Percentiles rank a stretch among this genome's conserved stretches.
Evolutionary conservation across 2,113 vertebrate genomes (phyloP).

Genomic region (Zootoca vivipara): DNA sequence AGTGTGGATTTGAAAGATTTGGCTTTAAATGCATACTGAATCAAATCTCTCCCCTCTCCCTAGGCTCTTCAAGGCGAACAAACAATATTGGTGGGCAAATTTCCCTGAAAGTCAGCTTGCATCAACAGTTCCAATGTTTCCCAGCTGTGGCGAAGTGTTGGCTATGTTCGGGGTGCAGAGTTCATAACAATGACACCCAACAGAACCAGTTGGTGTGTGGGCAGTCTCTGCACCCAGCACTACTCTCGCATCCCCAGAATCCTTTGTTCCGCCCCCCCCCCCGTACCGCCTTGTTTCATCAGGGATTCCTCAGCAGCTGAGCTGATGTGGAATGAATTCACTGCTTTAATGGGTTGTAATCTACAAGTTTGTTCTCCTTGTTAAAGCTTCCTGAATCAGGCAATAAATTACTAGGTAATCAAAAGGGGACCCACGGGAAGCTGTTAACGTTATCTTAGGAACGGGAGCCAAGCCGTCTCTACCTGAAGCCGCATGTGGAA

Average conservation of each 20-base stretch:
- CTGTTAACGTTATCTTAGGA: constrained; percentile 55
- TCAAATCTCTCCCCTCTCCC: too few species aligned
- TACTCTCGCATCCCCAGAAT: background rate
- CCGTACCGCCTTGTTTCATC: background rate
- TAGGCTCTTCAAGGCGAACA: background rate
- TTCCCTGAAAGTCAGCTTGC: background rate
- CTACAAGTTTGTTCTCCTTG: constrained; percentile 48
- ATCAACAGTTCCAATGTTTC: background rate
- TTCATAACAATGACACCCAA: background rate
- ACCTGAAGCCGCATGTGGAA: constrained; percentile 66
- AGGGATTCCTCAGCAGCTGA: background rate
- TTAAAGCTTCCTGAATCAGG: constrained; percentile 65
- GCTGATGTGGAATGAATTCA: background rate
- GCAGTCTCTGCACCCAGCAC: background rate
- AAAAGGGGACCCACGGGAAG: constrained; percentile 54
- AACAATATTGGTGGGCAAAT: background rate
- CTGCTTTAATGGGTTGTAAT: constrained; percentile 47
- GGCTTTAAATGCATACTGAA: too few species aligned
- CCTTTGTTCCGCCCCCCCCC: background rate
- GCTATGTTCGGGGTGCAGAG: background rate
- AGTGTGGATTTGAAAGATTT: too few species aligned
- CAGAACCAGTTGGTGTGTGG: background rate
- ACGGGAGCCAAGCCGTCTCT: constrained; percentile 60
- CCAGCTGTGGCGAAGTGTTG: background rate
- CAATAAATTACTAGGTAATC: constrained; percentile 66